phyloP scores from a whole-genome alignment of 1,140 invertebrate genomes.

The Tenebrio molitor region DNA sequence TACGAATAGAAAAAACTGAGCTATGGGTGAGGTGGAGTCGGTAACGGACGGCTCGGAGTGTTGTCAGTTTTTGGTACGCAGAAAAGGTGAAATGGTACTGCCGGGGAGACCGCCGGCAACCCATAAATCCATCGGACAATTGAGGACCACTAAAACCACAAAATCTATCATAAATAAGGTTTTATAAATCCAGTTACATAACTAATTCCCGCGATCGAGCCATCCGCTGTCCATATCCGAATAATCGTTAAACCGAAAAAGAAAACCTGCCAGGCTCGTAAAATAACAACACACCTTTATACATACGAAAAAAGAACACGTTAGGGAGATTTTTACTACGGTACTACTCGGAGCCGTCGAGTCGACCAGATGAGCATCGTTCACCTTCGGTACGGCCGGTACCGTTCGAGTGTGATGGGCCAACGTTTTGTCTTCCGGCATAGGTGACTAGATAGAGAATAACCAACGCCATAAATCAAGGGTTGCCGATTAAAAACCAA shows the following conservation, averaged over 20 bases:
- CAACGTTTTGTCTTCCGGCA: conserved; percentile 54
- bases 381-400: neutral
- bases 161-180: conserved; percentile 19
- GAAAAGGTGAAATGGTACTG: too few species aligned
- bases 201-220: conserved; percentile 35
- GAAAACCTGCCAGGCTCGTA: conserved; percentile 42
- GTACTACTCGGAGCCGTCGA: conserved; percentile 45
- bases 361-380: conserved; percentile 31
- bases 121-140: neutral
- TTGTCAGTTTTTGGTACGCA: too few species aligned
- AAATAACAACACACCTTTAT: conserved; percentile 48
- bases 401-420: conserved; percentile 35
- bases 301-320: conserved; percentile 45
- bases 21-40: too few species aligned
- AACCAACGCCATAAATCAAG: conserved; percentile 54
- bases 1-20: too few species aligned
- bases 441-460: conserved; percentile 54
- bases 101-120: neutral
- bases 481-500: conserved; percentile 55
- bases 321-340: conserved; percentile 48
- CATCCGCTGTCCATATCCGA: conserved; percentile 33
- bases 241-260: conserved; percentile 35
- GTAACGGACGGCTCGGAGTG: too few species aligned
- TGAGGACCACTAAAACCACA: conserved; percentile 10
- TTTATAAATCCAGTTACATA: conserved; percentile 46